Conservation (phyloP, 2,888 invertebrate species). For the Tanytarsus gracilentus region DNA sequence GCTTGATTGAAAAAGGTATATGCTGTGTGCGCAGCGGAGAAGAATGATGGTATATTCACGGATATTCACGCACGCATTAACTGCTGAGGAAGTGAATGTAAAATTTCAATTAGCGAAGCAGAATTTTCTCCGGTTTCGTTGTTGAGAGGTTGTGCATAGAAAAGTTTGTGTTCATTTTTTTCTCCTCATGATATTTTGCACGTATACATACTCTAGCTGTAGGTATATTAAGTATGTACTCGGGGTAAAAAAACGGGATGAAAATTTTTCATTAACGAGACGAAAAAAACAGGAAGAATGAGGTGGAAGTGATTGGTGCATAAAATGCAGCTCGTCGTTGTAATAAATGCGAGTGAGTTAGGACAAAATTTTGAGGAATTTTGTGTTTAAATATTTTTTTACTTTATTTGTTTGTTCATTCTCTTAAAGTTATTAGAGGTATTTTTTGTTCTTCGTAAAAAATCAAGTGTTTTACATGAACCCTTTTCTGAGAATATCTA, state of each 20-base stretch:
- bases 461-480: too few species aligned
- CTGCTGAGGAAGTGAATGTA: neutral
- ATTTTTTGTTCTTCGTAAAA: too few species aligned
- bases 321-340: too few species aligned
- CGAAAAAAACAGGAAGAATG: neutral
- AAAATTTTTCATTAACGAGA: conserved; percentile 12
- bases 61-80: conserved; percentile 1
- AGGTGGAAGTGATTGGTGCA: neutral
- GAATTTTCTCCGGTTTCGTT: neutral
- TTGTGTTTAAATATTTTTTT: too few species aligned
- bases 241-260: neutral
- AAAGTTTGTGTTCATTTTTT: neutral
- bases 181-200: neutral
- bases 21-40: too few species aligned
- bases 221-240: too few species aligned
- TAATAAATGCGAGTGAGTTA: too few species aligned
- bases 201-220: neutral
- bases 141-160: too few species aligned
- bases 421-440: too few species aligned
- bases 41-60: neutral
- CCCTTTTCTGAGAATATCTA: too few species aligned
- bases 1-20: conserved; percentile 8
- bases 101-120: conserved; percentile 9
- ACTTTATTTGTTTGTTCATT: too few species aligned
- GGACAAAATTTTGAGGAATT: too few species aligned